phyloP scores from a whole-genome alignment of 2,888 invertebrate species.

The Perithous albicinctus region DNA sequence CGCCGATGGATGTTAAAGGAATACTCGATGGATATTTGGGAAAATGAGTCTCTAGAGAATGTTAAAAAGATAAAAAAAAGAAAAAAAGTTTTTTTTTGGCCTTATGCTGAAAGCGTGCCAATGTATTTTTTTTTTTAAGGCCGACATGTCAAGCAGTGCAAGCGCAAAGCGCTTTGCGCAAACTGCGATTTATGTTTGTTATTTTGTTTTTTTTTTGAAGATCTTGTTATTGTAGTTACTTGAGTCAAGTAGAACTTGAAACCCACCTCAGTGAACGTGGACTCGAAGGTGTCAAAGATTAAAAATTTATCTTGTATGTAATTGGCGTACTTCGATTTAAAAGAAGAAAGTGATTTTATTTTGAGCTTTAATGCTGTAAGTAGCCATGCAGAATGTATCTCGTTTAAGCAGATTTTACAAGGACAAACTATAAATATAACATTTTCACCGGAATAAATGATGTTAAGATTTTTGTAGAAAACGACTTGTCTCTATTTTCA shows the following conservation, averaged over 20 bases:
- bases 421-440: slow-evolving; percentile 32
- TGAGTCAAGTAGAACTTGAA: background rate
- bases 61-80: background rate
- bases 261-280: background rate
- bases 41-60: background rate
- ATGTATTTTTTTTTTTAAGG: background rate
- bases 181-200: background rate
- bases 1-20: slow-evolving; percentile 57
- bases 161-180: background rate
- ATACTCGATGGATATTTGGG: slow-evolving; percentile 59
- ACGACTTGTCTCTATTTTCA: background rate
- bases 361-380: background rate
- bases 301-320: background rate
- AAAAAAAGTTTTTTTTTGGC: background rate
- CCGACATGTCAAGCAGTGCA: slow-evolving; percentile 7
- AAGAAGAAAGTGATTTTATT: slow-evolving; percentile 20
- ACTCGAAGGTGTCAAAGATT: background rate
- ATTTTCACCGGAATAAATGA: slow-evolving; percentile 47
- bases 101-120: slow-evolving; percentile 29
- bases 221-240: background rate
- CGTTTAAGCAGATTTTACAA: slow-evolving; percentile 39
- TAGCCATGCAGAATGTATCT: background rate
- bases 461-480: slow-evolving; percentile 29
- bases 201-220: background rate
- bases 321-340: background rate